phyloP scores from a whole-genome alignment of 2,888 invertebrate genomes.

The Drosophila meridionalis region DNA sequence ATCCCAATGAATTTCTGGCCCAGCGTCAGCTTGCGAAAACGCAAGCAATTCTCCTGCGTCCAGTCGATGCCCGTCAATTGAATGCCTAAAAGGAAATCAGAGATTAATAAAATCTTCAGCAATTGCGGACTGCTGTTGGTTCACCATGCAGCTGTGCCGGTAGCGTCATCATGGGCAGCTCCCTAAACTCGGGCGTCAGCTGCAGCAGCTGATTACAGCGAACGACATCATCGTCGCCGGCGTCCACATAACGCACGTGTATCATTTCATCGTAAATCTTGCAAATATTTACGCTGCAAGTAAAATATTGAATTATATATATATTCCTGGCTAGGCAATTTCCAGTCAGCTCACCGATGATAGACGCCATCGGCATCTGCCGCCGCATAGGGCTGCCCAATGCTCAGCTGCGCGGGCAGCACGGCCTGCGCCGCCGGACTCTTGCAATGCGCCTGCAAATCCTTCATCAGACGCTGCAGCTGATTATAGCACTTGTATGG shows the following conservation, averaged over 20 bases:
- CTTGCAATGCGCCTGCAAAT: conserved; percentile 88
- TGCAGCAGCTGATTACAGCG: conserved; percentile 86
- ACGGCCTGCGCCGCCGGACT: conserved; percentile 86
- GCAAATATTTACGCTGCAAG: conserved; percentile 86
- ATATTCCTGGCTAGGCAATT: neutral
- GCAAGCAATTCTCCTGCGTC: conserved; percentile 88
- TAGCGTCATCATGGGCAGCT: conserved; percentile 88
- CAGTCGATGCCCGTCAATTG: conserved; percentile 85
- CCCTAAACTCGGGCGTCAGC: conserved; percentile 86
- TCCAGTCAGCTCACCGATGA: conserved; percentile 88
- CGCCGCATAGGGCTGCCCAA: conserved; percentile 89
- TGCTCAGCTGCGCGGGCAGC: conserved; percentile 60
- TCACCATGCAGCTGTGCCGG: conserved; percentile 88
- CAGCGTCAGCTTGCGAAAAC: conserved; percentile 90
- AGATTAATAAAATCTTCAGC: too few species aligned
- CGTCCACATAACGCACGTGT: conserved; percentile 88
- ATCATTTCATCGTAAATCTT: conserved; percentile 86
- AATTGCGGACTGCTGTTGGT: neutral
- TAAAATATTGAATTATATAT: conserved; percentile 5
- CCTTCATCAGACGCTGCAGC: conserved; percentile 88
- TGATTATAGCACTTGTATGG: conserved; percentile 85
- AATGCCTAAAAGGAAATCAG: conserved; percentile 84
- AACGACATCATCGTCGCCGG: conserved; percentile 87
- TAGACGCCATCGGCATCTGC: conserved; percentile 87
- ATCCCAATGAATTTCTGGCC: conserved; percentile 90